These are phyloP conservation scores for Cryptus armator DNA, from an alignment of 2,888 invertebrate species.

Conservation along the genomic window DNA sequence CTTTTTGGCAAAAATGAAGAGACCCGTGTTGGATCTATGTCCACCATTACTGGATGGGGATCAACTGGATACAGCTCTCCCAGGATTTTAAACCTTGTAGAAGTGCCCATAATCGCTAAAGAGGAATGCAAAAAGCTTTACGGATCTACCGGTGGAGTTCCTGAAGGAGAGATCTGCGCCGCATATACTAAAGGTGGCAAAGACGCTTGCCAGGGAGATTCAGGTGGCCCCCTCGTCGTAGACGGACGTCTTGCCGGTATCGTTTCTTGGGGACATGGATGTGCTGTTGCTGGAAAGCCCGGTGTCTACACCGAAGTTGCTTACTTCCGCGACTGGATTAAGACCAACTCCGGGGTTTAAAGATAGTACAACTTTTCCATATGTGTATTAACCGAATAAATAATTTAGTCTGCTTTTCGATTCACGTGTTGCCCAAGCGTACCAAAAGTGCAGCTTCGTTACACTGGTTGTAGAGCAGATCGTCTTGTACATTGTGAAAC, in stretches of 20 bases:
- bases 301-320: conserved; percentile 86
- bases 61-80: conserved; percentile 35
- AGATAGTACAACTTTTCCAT: not conserved
- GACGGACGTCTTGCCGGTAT: conserved; percentile 75
- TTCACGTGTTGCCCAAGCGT: not conserved
- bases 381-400: conserved; percentile 3
- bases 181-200: conserved; percentile 87
- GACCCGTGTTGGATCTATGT: conserved; percentile 61
- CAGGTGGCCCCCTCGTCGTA: conserved; percentile 74
- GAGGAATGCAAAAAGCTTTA: conserved; percentile 83
- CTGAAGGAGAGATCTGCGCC: conserved; percentile 86
- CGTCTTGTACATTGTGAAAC: not conserved
- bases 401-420: not conserved
- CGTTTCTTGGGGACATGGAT: conserved; percentile 86
- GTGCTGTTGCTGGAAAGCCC: conserved; percentile 85
- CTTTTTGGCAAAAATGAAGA: conserved; percentile 82
- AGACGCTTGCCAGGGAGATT: conserved; percentile 75
- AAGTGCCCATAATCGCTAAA: conserved; percentile 87
- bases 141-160: conserved; percentile 64
- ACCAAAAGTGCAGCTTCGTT: not conserved
- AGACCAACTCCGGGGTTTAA: conserved; percentile 38
- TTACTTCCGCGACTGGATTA: conserved; percentile 84
- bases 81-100: conserved; percentile 84
- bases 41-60: conserved; percentile 77
- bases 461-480: not conserved